phyloP scores from a whole-genome alignment of 2,888 invertebrate genomes.

The Aphodius sticticus region DNA sequence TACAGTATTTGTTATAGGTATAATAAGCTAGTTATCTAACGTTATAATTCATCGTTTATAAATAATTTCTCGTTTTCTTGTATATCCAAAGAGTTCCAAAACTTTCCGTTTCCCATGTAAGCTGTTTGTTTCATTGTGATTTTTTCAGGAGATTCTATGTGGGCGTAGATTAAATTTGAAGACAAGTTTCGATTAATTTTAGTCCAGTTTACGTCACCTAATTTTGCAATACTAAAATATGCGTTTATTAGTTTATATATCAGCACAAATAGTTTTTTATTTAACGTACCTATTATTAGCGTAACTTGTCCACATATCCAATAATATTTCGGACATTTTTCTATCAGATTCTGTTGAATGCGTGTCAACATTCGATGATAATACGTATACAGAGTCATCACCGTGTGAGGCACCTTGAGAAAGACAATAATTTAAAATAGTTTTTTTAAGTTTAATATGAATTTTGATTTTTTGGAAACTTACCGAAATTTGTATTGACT shows the following conservation, averaged over 20 bases:
- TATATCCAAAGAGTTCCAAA: constrained; percentile 70
- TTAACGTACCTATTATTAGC: constrained; percentile 67
- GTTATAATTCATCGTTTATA: constrained; percentile 32
- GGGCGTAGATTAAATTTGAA: constrained; percentile 61
- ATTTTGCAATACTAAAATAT: constrained; percentile 42
- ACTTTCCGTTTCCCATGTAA: constrained; percentile 65
- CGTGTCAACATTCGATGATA: constrained; percentile 57
- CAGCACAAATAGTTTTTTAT: not conserved
- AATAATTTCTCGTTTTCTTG: constrained; percentile 65
- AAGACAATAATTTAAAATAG: constrained; percentile 28
- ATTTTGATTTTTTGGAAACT: constrained; percentile 32
- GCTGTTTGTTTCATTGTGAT: constrained; percentile 59
- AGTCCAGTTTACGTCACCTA: constrained; percentile 60
- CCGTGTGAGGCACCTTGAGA: constrained; percentile 69
- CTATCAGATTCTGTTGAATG: constrained; percentile 59
- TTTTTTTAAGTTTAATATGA: constrained; percentile 22
- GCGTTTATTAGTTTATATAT: not conserved
- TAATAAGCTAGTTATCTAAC: not conserved
- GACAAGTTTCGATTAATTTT: constrained; percentile 57
- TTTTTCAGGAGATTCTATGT: constrained; percentile 62
- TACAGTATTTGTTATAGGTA: constrained; percentile 5
- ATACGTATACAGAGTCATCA: constrained; percentile 67
- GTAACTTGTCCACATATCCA: constrained; percentile 66
- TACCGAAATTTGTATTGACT: constrained; percentile 67
- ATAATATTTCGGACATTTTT: constrained; percentile 63